Conservation (phyloP, 2,113 vertebrate species). For the Microtus oregoni region DNA sequence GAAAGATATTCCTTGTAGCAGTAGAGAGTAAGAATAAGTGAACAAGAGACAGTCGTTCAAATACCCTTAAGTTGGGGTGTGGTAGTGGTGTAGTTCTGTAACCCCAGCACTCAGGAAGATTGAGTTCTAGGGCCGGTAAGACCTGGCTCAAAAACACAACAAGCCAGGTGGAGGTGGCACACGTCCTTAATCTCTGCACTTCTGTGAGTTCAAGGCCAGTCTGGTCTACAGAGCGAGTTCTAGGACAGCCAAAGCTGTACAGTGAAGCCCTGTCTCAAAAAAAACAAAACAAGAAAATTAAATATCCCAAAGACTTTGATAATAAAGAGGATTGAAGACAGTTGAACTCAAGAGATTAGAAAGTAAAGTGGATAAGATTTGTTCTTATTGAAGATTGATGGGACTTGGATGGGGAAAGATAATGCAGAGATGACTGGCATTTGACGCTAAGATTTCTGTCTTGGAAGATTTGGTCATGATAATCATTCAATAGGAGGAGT, state of each 20-base stretch:
- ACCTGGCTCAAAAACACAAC: neutral
- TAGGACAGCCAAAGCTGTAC: neutral
- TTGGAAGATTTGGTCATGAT: constrained; percentile 3
- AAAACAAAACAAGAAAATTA: neutral
- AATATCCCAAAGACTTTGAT: neutral
- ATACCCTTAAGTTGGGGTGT: neutral
- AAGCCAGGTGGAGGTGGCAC: neutral
- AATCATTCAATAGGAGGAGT: constrained; percentile 24
- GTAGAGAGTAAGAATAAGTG: constrained; percentile 26
- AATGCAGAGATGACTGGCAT: neutral
- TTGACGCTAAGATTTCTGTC: neutral
- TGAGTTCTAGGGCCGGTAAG: neutral
- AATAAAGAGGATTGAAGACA: neutral
- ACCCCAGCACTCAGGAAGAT: neutral
- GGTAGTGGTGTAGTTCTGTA: neutral
- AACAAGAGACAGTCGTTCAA: constrained; percentile 15
- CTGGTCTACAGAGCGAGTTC: neutral
- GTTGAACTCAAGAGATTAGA: constrained; percentile 7
- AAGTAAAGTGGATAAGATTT: constrained; percentile 46
- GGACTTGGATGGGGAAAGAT: constrained; percentile 34
- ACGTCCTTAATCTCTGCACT: neutral
- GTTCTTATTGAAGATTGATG: neutral
- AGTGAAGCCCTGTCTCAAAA: neutral
- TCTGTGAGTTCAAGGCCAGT: neutral
- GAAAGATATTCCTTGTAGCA: constrained; percentile 44